A percentile compares a stretch with the other conserved stretches of the same genome.
These are phyloP conservation scores for Polyodon spathula DNA, from an alignment of 2,113 vertebrate genomes.

Conservation along the genomic window DNA sequence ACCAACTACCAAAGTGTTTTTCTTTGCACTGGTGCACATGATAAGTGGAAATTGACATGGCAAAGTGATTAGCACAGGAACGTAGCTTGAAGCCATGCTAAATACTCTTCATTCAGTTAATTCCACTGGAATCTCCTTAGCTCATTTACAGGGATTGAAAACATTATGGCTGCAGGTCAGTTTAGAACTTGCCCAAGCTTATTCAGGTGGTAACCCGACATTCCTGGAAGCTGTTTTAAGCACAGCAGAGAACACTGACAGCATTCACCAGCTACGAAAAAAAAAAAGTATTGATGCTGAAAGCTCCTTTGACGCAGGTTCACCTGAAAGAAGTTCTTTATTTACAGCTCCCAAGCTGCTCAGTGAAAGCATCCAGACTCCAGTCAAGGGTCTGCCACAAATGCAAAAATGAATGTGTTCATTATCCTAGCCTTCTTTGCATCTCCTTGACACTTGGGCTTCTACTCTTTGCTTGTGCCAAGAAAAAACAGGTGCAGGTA, in stretches of 20 bases:
- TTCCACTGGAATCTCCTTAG: constrained; percentile 28
- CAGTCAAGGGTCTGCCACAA: too few relatives aligned
- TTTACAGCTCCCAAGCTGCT: too few relatives aligned
- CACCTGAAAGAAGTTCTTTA: too few relatives aligned
- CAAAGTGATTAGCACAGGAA: too few relatives aligned
- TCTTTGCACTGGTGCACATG: too few relatives aligned
- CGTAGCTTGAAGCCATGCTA: constrained; percentile 21
- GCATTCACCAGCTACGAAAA: constrained; percentile 26
- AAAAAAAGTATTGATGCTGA: too few relatives aligned
- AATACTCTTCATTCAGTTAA: constrained; percentile 32
- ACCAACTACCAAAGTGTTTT: too few relatives aligned
- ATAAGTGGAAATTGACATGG: too few relatives aligned
- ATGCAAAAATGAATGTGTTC: neutral
- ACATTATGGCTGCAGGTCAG: constrained; percentile 28
- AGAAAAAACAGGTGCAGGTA: too few relatives aligned
- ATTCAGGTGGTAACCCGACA: constrained; percentile 32
- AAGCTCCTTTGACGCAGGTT: too few relatives aligned
- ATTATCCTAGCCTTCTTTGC: neutral
- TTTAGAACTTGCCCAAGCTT: constrained; percentile 24
- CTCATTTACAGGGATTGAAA: constrained; percentile 36
- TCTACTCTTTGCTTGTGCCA: too few relatives aligned
- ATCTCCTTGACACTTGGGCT: constrained; percentile 16
- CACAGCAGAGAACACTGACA: constrained; percentile 33
- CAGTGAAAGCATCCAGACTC: too few relatives aligned
- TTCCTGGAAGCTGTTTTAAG: constrained; percentile 37